A percentile compares a stretch with the other conserved stretches of the same genome.
Conservation (phyloP, 1,140 invertebrate genomes). For the Zaprionus nigranus region DNA sequence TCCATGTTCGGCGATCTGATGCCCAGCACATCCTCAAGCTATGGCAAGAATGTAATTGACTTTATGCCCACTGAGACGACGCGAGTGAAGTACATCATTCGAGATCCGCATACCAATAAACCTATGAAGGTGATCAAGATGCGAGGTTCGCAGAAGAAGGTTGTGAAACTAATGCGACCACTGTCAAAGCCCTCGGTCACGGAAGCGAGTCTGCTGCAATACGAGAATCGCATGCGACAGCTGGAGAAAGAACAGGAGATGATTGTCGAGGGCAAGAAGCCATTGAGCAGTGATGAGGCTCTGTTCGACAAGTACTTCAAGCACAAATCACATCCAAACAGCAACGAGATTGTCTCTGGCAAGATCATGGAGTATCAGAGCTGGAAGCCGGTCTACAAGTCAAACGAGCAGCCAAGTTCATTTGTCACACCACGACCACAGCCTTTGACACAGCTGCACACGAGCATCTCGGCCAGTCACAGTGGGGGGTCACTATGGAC, state of each 20-base stretch:
- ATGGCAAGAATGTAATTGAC: slow-evolving; percentile 58
- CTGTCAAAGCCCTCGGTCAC: slow-evolving; percentile 56
- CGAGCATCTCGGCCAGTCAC: slow-evolving; percentile 57
- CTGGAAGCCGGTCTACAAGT: slow-evolving; percentile 73
- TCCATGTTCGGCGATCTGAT: slow-evolving; percentile 66
- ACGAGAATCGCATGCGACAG: slow-evolving; percentile 60
- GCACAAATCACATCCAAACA: slow-evolving; percentile 33
- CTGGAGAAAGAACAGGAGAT: slow-evolving; percentile 78
- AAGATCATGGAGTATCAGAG: slow-evolving; percentile 72
- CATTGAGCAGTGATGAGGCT: slow-evolving; percentile 62
- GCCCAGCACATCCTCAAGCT: slow-evolving; percentile 44
- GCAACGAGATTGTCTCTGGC: slow-evolving; percentile 67
- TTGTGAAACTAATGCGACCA: slow-evolving; percentile 60
- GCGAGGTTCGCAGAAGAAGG: slow-evolving; percentile 66
- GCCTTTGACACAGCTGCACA: slow-evolving; percentile 63
- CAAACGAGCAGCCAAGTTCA: slow-evolving; percentile 49
- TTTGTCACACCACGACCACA: slow-evolving; percentile 63
- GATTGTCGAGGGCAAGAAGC: slow-evolving; percentile 72
- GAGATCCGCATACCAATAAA: slow-evolving; percentile 75
- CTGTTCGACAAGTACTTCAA: slow-evolving; percentile 70
- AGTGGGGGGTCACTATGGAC: not conserved
- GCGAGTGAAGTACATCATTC: slow-evolving; percentile 73
- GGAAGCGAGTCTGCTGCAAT: slow-evolving; percentile 50
- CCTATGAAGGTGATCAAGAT: slow-evolving; percentile 78
- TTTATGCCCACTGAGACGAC: slow-evolving; percentile 77